Evolutionary conservation across 1,140 invertebrate genomes (phyloP), one percentile per base, ranked within the genome.

Genomic region (Drosophila ercepeae): DNA sequence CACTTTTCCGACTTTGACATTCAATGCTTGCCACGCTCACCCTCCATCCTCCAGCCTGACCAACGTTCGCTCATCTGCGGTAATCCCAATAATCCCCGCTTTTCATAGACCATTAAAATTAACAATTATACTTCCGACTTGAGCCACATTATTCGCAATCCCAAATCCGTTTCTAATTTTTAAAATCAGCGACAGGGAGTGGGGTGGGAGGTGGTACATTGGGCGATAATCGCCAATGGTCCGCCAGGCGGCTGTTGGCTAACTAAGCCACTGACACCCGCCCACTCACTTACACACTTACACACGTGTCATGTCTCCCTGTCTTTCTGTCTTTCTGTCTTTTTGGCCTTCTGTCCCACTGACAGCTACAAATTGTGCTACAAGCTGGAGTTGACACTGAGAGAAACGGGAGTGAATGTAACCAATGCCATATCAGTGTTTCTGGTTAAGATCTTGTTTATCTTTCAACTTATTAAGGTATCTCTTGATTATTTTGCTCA

Each of bases 61-160:
- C 50, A 19, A 41, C 53, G 52, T 8, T 57, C 32, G 68, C 65
- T 73, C 55, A 61, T 54, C 59, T 48, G 49, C 44, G 44, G 59
- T 79, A 86, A 86, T 86, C 76, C 68, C 70, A 54, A 54, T 78
- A 76, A 84, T 84, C 82, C 70, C 45, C 65, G 71, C 54, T 65
- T 74, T 86, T 84, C 79, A 86, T 86, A 86, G 76, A 19, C 82
- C 81, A 86, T 86, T 86, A 88, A 86, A 86, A 88, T 84, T 74
- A 86, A 88, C 81, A 88, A 81, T 72, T 75, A 58, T 72, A 59
- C 55, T 41, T 55, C 59, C 75, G 63, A 65, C 73, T 58, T 78
- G 41, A 75, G 52, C 53, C 75, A 50, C 75, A 73, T 63, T 79
- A 60, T 68, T 81, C 75, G 69, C 75, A 79, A 76, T 73, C 61